phyloP scores from a whole-genome alignment of 2,888 invertebrate genomes.

The Neoaliturus tenellus region DNA sequence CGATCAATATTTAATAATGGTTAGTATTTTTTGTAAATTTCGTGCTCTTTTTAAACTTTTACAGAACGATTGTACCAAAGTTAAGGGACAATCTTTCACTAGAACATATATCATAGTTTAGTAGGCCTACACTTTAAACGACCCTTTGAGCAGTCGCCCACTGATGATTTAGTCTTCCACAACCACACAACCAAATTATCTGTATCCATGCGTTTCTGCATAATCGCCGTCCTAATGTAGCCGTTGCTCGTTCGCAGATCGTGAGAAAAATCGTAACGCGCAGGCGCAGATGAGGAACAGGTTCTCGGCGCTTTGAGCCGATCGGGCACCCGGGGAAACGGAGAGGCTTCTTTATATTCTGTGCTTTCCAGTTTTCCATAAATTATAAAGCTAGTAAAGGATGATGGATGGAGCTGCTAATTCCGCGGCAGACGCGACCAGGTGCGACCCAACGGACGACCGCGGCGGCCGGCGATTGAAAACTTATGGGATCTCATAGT shows the following conservation, averaged over 20 bases:
- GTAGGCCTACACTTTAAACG: too few relatives aligned
- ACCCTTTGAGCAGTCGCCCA: too few relatives aligned
- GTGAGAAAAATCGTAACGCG: constrained; percentile 1
- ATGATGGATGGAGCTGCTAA: constrained; percentile 33
- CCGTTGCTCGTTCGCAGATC: constrained; percentile 1
- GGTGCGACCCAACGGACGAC: neutral
- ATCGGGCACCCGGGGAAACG: constrained; percentile 14
- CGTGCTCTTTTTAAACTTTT: too few relatives aligned
- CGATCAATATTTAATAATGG: too few relatives aligned
- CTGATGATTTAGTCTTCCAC: too few relatives aligned
- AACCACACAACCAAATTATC: too few relatives aligned
- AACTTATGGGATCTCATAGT: too few relatives aligned
- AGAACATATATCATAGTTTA: too few relatives aligned
- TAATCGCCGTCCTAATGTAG: neutral
- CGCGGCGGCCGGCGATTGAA: neutral
- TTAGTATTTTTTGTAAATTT: too few relatives aligned
- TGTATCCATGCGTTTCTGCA: neutral
- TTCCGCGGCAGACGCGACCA: neutral
- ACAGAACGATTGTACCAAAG: too few relatives aligned
- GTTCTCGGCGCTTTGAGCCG: constrained; percentile 17
- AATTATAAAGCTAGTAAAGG: constrained; percentile 34
- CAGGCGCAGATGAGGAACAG: neutral
- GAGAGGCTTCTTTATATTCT: constrained; percentile 39
- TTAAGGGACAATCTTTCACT: too few relatives aligned
- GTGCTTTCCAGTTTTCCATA: constrained; percentile 43